Conservation (phyloP, 2,888 invertebrate species). For the Drosophila subquinaria region DNA sequence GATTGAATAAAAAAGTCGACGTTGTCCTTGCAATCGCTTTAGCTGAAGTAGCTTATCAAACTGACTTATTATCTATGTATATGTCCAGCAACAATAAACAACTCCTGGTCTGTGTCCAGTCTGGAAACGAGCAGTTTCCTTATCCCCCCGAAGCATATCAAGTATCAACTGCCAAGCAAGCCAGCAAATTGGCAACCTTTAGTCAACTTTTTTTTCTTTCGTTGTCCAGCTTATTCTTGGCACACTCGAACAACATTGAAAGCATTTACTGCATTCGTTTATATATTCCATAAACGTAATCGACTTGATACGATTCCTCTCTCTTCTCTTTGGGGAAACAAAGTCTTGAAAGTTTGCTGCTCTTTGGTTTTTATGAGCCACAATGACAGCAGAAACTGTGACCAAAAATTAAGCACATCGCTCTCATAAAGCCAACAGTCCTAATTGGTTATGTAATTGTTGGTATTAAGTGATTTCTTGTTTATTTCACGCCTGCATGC, state of each 20-base stretch:
- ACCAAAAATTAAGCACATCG: constrained; percentile 52
- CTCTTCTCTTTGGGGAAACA: neutral
- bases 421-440: constrained; percentile 51
- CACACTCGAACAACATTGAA: constrained; percentile 23
- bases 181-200: constrained; percentile 73
- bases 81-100: constrained; percentile 17
- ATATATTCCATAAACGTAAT: constrained; percentile 70
- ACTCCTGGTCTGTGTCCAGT: constrained; percentile 26
- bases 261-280: constrained; percentile 38
- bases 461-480: constrained; percentile 80
- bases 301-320: constrained; percentile 53
- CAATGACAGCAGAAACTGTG: constrained; percentile 44
- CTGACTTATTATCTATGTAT: constrained; percentile 24
- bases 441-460: constrained; percentile 78
- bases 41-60: constrained; percentile 79
- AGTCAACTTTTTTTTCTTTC: constrained; percentile 22
- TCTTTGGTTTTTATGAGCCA: constrained; percentile 53
- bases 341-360: constrained; percentile 56
- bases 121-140: constrained; percentile 18
- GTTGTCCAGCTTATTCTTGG: constrained; percentile 47
- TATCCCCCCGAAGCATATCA: constrained; percentile 68
- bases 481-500: constrained; percentile 72
- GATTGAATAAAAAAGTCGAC: constrained; percentile 25
- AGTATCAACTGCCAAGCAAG: constrained; percentile 74
- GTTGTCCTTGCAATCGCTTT: constrained; percentile 42